These are phyloP conservation scores for Antheraea assamensis DNA, from an alignment of 2,888 invertebrate species.

Conservation along the genomic window DNA sequence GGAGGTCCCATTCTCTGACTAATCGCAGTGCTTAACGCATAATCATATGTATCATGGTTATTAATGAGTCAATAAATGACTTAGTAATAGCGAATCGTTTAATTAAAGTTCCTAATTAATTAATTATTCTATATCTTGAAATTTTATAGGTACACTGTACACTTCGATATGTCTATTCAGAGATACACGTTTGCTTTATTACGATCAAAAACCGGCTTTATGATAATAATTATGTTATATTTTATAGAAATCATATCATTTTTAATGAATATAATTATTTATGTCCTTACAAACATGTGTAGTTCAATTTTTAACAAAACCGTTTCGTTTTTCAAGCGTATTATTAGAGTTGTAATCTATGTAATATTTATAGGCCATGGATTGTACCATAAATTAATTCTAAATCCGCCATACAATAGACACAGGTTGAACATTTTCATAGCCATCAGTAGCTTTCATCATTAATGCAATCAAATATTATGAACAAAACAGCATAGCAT, in stretches of 20 bases:
- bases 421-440: too few species aligned
- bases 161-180: not conserved
- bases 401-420: too few species aligned
- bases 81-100: constrained; percentile 40
- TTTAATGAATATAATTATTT: not conserved
- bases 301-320: too few species aligned
- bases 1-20: constrained; percentile 53
- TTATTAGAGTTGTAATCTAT: too few species aligned
- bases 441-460: too few species aligned
- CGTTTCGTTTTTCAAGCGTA: too few species aligned
- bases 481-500: not conserved
- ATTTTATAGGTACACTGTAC: not conserved
- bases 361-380: too few species aligned
- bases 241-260: not conserved
- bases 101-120: constrained; percentile 32
- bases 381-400: too few species aligned
- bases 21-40: constrained; percentile 48
- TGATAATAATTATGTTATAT: not conserved
- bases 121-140: constrained; percentile 34
- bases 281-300: not conserved
- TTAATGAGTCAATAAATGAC: constrained; percentile 44
- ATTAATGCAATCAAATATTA: not conserved
- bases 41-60: constrained; percentile 37
- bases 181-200: not conserved
- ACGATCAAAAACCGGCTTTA: not conserved